Evolutionary conservation across 2,888 invertebrate species (phyloP), one percentile per base, ranked within the genome.

Genomic region (Eupithecia subumbrata): DNA sequence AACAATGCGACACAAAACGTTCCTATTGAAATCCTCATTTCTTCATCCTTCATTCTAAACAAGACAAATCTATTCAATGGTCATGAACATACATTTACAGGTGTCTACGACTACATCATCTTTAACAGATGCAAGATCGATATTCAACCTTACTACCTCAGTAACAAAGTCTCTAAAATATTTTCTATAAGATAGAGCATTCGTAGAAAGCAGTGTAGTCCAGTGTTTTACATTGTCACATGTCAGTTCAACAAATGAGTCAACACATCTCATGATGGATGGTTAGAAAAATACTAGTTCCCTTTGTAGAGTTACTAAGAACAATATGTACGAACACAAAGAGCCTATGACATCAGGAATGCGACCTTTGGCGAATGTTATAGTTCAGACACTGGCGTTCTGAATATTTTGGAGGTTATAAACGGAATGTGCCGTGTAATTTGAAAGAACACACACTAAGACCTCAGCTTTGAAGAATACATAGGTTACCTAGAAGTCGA

Each of bases 211-310:
- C 25, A 74, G 75, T 79, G 80, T 79, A 73, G 76, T 71, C 76
- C 73, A 76, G 71, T 76, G 78, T 78, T 75, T 79, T 71, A 82
- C 78, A 79, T 76, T 74, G 79, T 78, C 80, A 78, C 74, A 71
- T 78, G 78, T 80, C 80, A 74, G 34, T 52, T 73, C 43, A 77
- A 81, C 81, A 81, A 81, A 81, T 78, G 82, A 82, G 79, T 81
- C 77, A 76, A 76, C 78, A 77, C 52, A 75, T 77, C 76, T 45
- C 30, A 79, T 79, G 81, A 82, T 81, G 72, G 78, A 81, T 81
- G 40, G 76, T 75, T 74, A 68, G 71, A 79, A 78, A 76, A 67
- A 82, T 64, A 56, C 66, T 37, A 40, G 66, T 37, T 52, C 52
- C 63, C 40, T 76, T 69, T 79, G 34, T 45, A 68, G 25, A 60